Conservation (phyloP, 2,797 vertebrate genomes). For the Acridotheres tristis region DNA sequence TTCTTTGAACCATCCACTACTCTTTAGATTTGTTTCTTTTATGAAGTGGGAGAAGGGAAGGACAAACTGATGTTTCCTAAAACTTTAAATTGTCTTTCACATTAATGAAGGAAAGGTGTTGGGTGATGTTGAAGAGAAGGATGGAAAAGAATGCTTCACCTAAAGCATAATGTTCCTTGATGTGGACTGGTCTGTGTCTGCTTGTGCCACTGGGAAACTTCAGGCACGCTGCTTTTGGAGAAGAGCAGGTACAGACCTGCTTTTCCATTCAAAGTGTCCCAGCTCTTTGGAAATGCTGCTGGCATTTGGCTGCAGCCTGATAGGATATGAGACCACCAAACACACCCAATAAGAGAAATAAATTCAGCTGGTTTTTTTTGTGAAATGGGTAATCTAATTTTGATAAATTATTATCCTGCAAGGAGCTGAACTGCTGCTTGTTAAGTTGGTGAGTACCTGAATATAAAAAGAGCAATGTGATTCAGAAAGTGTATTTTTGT, state of each 20-base stretch:
- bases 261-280: neutral
- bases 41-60: neutral
- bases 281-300: neutral
- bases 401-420: neutral
- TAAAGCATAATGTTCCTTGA: neutral
- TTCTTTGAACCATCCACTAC: neutral
- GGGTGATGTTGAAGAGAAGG: neutral
- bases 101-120: neutral
- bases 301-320: neutral
- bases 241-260: neutral
- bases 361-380: neutral
- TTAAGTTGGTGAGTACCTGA: neutral
- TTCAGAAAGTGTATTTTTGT: neutral
- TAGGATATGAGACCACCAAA: neutral
- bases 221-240: neutral
- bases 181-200: neutral
- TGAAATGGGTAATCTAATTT: neutral
- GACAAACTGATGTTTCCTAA: neutral
- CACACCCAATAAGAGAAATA: neutral
- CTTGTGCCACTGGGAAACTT: neutral
- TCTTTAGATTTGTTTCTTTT: neutral
- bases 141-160: neutral
- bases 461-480: neutral
- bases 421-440: neutral
- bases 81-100: neutral